These are phyloP conservation scores for Amazona guildingii DNA, from an alignment of 2,113 vertebrate genomes.

Conservation along the genomic window DNA sequence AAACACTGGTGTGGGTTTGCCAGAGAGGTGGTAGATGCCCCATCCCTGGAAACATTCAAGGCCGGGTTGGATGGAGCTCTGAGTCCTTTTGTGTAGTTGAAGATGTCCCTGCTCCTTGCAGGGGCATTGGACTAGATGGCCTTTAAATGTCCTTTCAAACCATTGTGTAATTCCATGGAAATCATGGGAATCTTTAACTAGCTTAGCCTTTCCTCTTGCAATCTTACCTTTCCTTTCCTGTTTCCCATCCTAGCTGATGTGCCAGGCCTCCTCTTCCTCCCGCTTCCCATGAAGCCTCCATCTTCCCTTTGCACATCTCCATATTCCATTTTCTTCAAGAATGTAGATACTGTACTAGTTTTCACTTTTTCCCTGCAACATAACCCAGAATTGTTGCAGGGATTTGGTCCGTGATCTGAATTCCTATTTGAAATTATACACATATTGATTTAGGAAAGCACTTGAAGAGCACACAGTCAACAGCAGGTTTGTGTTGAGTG, in stretches of 20 bases:
- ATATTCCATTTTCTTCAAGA: neutral
- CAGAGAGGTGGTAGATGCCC: neutral
- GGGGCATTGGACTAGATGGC: neutral
- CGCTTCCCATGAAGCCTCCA: neutral
- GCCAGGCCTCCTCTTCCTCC: neutral
- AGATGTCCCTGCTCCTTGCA: neutral
- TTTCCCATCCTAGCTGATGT: neutral
- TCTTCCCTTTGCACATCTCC: neutral
- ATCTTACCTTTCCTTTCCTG: neutral
- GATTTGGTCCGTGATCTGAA: neutral
- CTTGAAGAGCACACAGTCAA: neutral
- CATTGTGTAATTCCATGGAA: neutral
- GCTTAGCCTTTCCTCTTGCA: neutral
- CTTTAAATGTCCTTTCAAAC: neutral
- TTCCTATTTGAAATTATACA: neutral
- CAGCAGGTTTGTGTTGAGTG: neutral
- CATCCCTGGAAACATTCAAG: neutral
- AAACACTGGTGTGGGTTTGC: neutral
- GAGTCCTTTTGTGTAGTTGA: neutral
- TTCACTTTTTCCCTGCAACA: neutral
- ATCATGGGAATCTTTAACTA: neutral
- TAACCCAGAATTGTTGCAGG: neutral
- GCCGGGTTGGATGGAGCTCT: neutral
- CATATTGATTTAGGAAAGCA: neutral
- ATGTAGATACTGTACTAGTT: rapidly evolving